Evolutionary conservation across 2,113 vertebrate genomes (phyloP).

Genomic region (Heteronetta atricapilla): DNA sequence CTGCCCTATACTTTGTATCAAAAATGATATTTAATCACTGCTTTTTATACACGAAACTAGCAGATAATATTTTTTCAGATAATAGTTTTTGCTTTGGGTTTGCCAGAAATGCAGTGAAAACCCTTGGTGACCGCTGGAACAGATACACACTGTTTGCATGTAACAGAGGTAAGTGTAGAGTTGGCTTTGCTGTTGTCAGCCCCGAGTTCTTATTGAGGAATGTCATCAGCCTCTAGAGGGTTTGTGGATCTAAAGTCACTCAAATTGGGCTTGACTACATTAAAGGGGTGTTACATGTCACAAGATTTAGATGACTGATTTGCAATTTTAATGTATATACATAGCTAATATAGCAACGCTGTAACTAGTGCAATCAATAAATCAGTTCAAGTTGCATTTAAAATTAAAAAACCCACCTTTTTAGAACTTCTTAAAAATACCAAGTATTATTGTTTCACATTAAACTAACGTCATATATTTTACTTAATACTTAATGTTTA

Average conservation of each 20-base stretch:
- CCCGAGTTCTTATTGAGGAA: slow-evolving; percentile 65
- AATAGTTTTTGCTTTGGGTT: not conserved
- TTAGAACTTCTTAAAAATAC: not conserved
- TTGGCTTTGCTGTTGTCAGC: slow-evolving; percentile 54
- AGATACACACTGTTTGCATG: not conserved
- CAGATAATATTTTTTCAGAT: not conserved
- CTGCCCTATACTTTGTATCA: not conserved
- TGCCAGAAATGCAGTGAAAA: not conserved
- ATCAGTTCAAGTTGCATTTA: not conserved
- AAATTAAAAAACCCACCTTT: not conserved
- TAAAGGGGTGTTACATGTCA: slow-evolving; percentile 78
- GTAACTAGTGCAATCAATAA: not conserved
- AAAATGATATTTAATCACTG: not conserved
- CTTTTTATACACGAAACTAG: not conserved
- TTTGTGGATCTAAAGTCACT: slow-evolving; percentile 77
- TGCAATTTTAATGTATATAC: not conserved
- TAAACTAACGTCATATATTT: not conserved
- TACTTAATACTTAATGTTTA: not conserved
- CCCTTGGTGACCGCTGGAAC: not conserved
- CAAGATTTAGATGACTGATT: slow-evolving; percentile 75
- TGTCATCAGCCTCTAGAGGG: slow-evolving; percentile 80
- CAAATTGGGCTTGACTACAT: slow-evolving; percentile 78
- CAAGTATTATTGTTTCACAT: not conserved
- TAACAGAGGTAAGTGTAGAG: not conserved
- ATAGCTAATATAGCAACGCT: not conserved